Evolutionary conservation across 2,888 invertebrate genomes (phyloP), one percentile per base, ranked within the genome.

Genomic region (Mythimna vitellina): DNA sequence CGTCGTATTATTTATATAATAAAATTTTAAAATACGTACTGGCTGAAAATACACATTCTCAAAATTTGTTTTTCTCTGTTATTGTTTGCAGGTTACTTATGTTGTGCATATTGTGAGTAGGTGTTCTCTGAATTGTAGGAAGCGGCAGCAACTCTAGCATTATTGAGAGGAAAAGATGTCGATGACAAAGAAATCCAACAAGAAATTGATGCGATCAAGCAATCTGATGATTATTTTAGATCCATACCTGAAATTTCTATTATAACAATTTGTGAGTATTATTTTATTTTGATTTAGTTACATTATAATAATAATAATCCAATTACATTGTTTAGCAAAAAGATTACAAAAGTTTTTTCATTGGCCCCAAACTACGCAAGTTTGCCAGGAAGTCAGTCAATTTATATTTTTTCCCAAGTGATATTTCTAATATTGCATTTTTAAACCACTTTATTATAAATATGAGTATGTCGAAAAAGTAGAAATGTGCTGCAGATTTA

Each of bases 221-320:
- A 82, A 35, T 90, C 92, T 70, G 91, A 92, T 38, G 86, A 87
- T 6, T 87, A 88, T 75, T 92, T 88, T 77, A 92, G 90, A 78
- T 88, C 92, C 0, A 73, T 93, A 65, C 92, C 93, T 0, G 79
- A 87, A 20, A 80, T 93, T 35, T 90, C 92, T 3, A 88, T 91
- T 58, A 35, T 86, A 12, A 88, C 83, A 10, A 92, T 93, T 66
- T 86, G 94, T 94, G 83, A 91, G 92, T 35, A 60, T 54, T 14
- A 17, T 20, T 46, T 46, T 46, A 3, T 46, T 20, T 17, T 20
- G 17, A 17, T 46, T 46, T 46, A 14, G 17, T 20, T 46, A 0
- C 20, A 46, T 46, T 46, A 46, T 46, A 46, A 46, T 20, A 7
- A 14, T 38, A 38, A 42, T 17, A 46, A 17, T 46, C 1, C 17